Conservation (phyloP, 2,797 vertebrate species). For the Telmatherina bonti region DNA sequence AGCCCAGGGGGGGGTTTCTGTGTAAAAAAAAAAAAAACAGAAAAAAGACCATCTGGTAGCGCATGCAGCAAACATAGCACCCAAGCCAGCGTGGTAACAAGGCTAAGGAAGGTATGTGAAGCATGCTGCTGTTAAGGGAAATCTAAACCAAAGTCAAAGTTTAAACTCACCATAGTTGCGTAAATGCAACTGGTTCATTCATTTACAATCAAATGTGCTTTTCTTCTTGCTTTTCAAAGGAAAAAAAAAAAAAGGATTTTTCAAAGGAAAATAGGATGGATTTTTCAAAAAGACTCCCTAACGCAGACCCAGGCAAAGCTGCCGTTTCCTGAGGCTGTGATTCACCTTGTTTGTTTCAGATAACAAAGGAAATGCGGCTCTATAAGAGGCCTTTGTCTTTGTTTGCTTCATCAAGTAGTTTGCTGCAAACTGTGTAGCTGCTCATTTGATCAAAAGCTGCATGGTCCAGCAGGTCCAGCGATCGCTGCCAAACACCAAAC, state of each 20-base stretch:
- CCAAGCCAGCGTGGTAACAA: background rate
- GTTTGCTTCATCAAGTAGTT: background rate
- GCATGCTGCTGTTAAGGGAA: background rate
- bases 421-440: background rate
- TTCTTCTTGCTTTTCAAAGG: background rate
- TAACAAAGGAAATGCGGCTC: background rate
- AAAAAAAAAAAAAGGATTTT: background rate
- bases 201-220: background rate
- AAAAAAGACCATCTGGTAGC: background rate
- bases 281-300: background rate
- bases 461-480: background rate
- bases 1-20: background rate
- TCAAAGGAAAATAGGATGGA: background rate
- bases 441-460: background rate
- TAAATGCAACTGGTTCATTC: background rate
- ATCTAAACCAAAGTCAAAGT: background rate
- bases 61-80: background rate
- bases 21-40: no score
- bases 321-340: background rate
- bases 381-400: background rate
- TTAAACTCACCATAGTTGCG: background rate
- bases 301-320: background rate
- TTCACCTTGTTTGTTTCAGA: background rate
- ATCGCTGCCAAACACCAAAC: background rate
- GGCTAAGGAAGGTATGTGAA: background rate